Conservation (phyloP, 1,140 invertebrate genomes). For the Trichonephila clavata region DNA sequence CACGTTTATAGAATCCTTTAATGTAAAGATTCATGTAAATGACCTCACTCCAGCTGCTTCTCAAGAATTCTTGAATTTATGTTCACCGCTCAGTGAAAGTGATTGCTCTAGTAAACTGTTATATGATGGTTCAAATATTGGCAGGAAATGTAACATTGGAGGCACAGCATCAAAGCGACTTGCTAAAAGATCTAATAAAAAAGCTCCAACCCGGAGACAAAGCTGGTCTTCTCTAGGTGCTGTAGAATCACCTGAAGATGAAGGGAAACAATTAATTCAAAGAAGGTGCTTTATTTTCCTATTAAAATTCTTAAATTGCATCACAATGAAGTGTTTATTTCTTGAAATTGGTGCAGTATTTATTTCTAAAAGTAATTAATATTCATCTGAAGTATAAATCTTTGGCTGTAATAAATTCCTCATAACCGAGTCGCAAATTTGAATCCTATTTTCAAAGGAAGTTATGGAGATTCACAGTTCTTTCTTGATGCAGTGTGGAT, state of each 20-base stretch:
- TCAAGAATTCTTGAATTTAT: constrained; percentile 68
- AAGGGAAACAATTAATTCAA: constrained; percentile 57
- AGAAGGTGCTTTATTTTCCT: constrained; percentile 43
- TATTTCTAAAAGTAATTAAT: no score
- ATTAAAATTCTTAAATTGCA: no score
- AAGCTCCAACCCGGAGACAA: constrained; percentile 57
- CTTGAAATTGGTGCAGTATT: no score
- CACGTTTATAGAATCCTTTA: constrained; percentile 57
- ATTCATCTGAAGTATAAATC: no score
- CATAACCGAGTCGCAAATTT: no score
- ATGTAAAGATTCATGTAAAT: constrained; percentile 76
- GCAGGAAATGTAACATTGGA: constrained; percentile 41
- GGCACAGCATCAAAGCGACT: constrained; percentile 58
- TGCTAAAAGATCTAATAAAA: constrained; percentile 43
- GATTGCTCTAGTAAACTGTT: not conserved
- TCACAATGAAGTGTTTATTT: no score
- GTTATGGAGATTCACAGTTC: no score
- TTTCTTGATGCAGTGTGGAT: no score
- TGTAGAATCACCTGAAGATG: constrained; percentile 1
- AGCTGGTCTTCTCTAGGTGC: constrained; percentile 74
- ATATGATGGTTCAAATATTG: constrained; percentile 3
- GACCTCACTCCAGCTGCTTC: constrained; percentile 74
- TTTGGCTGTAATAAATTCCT: no score
- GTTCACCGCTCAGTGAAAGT: constrained; percentile 22
- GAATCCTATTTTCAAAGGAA: no score